phyloP scores from a whole-genome alignment of 2,888 invertebrate species.

The Eustalomyia histrio region DNA sequence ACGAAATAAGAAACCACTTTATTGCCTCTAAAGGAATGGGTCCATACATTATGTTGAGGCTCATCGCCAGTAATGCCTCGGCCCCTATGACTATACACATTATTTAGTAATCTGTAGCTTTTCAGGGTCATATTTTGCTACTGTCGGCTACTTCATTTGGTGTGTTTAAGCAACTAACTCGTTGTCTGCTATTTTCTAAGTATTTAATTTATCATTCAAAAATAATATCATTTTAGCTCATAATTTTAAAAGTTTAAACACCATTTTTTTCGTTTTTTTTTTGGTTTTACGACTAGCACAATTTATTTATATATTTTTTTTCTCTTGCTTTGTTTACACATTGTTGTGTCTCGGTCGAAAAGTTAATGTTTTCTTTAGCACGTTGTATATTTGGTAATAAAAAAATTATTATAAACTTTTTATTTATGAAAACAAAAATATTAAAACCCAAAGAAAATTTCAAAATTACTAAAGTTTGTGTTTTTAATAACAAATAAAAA shows the following conservation, averaged over 20 bases:
- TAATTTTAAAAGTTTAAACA: background rate
- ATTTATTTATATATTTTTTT: background rate
- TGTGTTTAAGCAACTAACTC: no score
- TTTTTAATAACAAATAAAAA: constrained; percentile 9
- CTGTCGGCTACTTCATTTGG: no score
- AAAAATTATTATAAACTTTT: constrained; percentile 40
- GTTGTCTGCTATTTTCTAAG: no score
- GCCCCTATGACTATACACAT: no score
- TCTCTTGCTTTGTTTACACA: constrained; percentile 47
- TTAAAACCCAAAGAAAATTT: constrained; percentile 12
- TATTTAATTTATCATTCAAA: no score
- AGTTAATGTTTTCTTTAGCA: constrained; percentile 49
- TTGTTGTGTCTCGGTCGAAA: constrained; percentile 43
- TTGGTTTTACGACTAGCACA: background rate
- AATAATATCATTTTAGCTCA: no score
- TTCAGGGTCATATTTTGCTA: no score
- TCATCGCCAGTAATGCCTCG: no score
- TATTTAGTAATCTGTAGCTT: no score
- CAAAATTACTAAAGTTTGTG: constrained; percentile 48
- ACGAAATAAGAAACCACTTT: no score
- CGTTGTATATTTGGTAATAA: constrained; percentile 36
- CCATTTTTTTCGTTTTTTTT: background rate
- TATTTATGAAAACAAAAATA: constrained; percentile 1
- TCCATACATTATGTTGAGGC: no score
- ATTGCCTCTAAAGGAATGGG: no score